A percentile compares a stretch with the other conserved stretches of the same genome.
phyloP scores from a whole-genome alignment of 1,140 invertebrate species.

The Caenorhabditis latens region DNA sequence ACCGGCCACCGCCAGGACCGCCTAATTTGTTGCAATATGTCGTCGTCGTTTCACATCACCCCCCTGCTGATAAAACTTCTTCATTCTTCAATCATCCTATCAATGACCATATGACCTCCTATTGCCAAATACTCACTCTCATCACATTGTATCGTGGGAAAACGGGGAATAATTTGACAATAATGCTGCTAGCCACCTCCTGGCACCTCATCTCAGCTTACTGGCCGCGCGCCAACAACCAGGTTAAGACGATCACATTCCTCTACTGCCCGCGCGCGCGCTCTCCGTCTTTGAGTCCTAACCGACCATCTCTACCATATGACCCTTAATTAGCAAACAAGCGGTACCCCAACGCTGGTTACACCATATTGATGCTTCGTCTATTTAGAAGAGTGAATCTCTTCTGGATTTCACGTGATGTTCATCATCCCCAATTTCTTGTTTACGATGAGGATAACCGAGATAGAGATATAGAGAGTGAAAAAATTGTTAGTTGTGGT shows the following conservation, averaged over 20 bases:
- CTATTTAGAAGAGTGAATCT: background rate
- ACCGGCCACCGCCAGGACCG: background rate
- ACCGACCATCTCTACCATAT: conserved; percentile 51
- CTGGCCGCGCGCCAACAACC: conserved; percentile 50
- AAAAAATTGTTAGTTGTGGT: background rate
- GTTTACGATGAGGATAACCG: background rate
- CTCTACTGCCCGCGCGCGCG: background rate
- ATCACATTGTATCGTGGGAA: background rate
- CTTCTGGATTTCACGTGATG: conserved; percentile 30
- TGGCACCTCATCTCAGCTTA: conserved; percentile 52
- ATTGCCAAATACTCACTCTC: background rate
- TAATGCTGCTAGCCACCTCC: conserved; percentile 14
- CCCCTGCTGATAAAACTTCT: background rate
- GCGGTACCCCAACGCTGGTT: conserved; percentile 2
- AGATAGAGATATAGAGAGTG: no score
- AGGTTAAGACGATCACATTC: conserved; percentile 55
- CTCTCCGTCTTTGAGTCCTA: conserved; percentile 24
- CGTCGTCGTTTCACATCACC: background rate
- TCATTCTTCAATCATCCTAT: background rate
- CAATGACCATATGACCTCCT: background rate
- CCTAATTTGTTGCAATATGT: conserved; percentile 26
- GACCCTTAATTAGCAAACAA: conserved; percentile 54
- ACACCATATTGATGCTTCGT: background rate
- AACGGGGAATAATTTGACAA: background rate
- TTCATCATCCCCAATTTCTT: background rate